Conservation (phyloP, 2,113 vertebrate genomes). For the Zosterops hypoxanthus region DNA sequence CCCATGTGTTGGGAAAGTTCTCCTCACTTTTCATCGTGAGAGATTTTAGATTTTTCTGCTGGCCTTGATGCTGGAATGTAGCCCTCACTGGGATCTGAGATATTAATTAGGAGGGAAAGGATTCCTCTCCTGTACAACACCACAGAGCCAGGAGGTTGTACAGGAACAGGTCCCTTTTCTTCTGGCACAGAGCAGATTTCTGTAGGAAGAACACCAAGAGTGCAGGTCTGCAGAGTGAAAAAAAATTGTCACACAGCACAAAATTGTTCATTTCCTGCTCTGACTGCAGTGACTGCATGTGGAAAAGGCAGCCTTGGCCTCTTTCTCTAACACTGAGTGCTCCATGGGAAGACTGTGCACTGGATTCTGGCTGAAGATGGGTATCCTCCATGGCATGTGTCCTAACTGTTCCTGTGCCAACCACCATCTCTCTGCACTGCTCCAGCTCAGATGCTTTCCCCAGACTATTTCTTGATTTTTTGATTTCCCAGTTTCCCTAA, state of each 20-base stretch:
- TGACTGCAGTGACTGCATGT: fast-evolving
- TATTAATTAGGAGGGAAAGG: background rate
- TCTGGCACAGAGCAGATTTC: background rate
- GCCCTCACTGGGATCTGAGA: background rate
- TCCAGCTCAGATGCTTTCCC: background rate
- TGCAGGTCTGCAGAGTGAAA: background rate
- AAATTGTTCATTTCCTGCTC: background rate
- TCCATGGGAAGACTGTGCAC: background rate
- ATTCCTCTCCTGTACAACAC: background rate
- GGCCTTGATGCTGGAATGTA: background rate
- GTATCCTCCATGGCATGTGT: background rate
- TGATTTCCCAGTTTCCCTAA: background rate
- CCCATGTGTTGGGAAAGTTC: background rate
- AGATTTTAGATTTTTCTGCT: background rate
- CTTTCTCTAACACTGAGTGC: background rate
- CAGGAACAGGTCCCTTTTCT: background rate
- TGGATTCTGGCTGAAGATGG: background rate
- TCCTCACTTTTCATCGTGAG: background rate
- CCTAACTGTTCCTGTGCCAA: background rate
- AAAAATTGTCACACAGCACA: background rate
- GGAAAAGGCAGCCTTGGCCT: background rate
- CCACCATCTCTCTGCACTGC: background rate
- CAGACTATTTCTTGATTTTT: background rate
- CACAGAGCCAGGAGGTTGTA: background rate
- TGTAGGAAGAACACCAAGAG: background rate